phyloP scores from a whole-genome alignment of 2,888 invertebrate species.

The Marronus borbonicus region DNA sequence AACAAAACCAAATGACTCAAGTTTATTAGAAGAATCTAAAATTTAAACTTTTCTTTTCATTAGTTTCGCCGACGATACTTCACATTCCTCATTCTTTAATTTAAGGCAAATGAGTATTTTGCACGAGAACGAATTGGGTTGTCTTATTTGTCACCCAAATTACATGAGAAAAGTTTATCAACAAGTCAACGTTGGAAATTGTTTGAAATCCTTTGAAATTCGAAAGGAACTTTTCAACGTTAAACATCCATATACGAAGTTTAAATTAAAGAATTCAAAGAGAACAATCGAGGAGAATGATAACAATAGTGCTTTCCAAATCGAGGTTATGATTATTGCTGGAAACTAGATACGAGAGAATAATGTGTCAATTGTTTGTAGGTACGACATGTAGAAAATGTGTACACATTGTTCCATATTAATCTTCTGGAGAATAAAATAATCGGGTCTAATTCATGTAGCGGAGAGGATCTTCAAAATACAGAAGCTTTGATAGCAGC shows the following conservation, averaged over 20 bases:
- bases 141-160: slow-evolving; percentile 72
- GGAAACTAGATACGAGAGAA: slow-evolving; percentile 32
- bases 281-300: slow-evolving; percentile 60
- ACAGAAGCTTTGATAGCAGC: slow-evolving; percentile 60
- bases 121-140: slow-evolving; percentile 67
- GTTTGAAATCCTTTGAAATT: slow-evolving; percentile 61
- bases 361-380: slow-evolving; percentile 38
- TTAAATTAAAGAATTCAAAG: neutral
- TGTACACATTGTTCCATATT: slow-evolving; percentile 52
- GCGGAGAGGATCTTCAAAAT: slow-evolving; percentile 34
- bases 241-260: slow-evolving; percentile 68
- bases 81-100: too few species aligned
- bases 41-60: too few species aligned
- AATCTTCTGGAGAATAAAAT: slow-evolving; percentile 45
- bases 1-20: too few species aligned
- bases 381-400: slow-evolving; percentile 56
- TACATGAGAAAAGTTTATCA: slow-evolving; percentile 70
- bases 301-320: slow-evolving; percentile 60
- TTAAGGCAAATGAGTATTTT: slow-evolving; percentile 68
- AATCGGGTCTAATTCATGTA: slow-evolving; percentile 6
- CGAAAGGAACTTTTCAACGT: slow-evolving; percentile 71
- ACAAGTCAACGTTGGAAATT: slow-evolving; percentile 61
- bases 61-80: too few species aligned
- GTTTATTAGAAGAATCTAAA: too few species aligned
- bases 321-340: slow-evolving; percentile 49